Conservation (phyloP, 2,113 vertebrate genomes). For the Lagopus muta region DNA sequence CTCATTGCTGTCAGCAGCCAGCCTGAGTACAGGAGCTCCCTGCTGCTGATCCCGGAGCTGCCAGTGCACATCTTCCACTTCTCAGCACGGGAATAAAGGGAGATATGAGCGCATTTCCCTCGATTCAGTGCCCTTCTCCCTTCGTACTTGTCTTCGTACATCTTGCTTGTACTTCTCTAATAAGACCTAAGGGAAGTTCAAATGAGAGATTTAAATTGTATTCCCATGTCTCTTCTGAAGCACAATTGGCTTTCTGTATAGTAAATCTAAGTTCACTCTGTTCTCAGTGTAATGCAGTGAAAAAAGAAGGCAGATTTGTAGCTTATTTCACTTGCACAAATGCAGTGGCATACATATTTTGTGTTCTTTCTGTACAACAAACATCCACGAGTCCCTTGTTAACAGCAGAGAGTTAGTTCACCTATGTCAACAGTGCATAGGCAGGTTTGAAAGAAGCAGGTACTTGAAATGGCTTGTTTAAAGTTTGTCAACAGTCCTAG, state of each 20-base stretch:
- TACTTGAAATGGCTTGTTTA: background rate
- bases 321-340: background rate
- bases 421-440: constrained; percentile 16
- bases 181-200: background rate
- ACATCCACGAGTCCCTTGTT: constrained; percentile 47
- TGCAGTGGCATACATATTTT: background rate
- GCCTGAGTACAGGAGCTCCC: rapidly evolving
- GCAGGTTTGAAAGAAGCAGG: background rate
- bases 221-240: background rate
- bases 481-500: background rate
- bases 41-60: background rate
- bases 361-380: constrained; percentile 2
- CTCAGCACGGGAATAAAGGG: too few relatives aligned
- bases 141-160: background rate
- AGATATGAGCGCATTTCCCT: too few relatives aligned
- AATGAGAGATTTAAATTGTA: background rate
- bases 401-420: background rate
- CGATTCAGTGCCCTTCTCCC: background rate
- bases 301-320: background rate
- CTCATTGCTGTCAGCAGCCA: background rate
- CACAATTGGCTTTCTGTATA: background rate
- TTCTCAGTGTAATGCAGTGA: background rate
- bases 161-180: background rate
- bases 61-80: background rate
- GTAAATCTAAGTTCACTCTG: background rate